These are phyloP conservation scores for Lucilia sericata DNA, from an alignment of 1,140 invertebrate genomes.

Conservation along the genomic window DNA sequence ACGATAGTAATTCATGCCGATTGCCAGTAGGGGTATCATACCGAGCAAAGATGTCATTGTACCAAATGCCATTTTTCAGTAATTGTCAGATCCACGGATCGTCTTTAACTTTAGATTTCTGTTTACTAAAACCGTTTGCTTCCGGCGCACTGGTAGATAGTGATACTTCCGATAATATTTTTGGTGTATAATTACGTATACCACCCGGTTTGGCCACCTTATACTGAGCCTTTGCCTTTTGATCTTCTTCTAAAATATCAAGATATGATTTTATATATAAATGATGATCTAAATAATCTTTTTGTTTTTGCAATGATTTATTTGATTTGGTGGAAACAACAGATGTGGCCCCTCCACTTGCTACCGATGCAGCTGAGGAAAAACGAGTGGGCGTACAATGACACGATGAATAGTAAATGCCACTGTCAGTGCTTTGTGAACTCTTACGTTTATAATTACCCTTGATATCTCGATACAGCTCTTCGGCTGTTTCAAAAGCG, in stretches of 20 bases:
- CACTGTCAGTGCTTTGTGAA: conserved; percentile 63
- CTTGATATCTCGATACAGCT: conserved; percentile 33
- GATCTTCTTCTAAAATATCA: conserved; percentile 70
- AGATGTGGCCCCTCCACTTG: conserved; percentile 57
- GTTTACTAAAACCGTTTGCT: conserved; percentile 35
- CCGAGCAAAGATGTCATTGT: conserved; percentile 74
- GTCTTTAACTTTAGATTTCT: conserved; percentile 51
- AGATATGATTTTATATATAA: conserved; percentile 74
- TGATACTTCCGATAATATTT: conserved; percentile 70
- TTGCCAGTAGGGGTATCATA: conserved; percentile 82
- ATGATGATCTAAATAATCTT: conserved; percentile 72
- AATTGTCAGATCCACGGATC: conserved; percentile 68
- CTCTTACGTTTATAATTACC: conserved; percentile 41
- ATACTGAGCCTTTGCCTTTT: conserved; percentile 65
- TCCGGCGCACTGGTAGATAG: conserved; percentile 58
- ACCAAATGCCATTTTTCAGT: conserved; percentile 67
- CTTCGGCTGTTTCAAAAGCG: conserved; percentile 28
- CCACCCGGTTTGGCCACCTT: conserved; percentile 71
- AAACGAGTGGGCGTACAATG: conserved; percentile 57
- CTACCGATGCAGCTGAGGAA: conserved; percentile 56
- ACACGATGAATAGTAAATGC: conserved; percentile 63
- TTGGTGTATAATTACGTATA: conserved; percentile 77
- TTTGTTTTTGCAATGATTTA: conserved; percentile 71
- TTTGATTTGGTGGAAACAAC: conserved; percentile 63
- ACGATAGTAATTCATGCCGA: conserved; percentile 83